These are phyloP conservation scores for Cebus imitator DNA, from an alignment of 2,113 vertebrate genomes.

Conservation along the genomic window DNA sequence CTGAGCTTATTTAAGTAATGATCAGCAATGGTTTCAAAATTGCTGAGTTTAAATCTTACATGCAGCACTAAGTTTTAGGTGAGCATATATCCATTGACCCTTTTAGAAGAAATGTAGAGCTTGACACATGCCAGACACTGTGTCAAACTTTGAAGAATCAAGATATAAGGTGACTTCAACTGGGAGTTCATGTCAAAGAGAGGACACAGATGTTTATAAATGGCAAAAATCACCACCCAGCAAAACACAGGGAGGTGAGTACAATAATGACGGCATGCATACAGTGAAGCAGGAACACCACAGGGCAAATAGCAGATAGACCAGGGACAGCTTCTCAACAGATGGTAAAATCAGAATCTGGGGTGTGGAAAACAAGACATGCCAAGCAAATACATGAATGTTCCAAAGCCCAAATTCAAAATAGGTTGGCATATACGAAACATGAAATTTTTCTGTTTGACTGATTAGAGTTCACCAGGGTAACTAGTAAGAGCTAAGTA, in stretches of 20 bases:
- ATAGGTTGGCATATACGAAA: neutral
- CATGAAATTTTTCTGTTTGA: neutral
- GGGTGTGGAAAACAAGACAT: neutral
- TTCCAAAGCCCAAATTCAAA: neutral
- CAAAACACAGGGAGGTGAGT: neutral
- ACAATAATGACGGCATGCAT: neutral
- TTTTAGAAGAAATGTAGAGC: neutral
- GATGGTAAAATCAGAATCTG: neutral
- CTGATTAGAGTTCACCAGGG: neutral
- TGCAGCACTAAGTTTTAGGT: neutral
- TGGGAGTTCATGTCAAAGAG: neutral
- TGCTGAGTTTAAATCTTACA: neutral
- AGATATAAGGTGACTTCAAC: neutral
- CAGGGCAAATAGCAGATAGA: neutral
- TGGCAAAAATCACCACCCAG: neutral
- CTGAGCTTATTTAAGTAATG: neutral
- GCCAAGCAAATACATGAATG: neutral
- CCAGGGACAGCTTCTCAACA: neutral
- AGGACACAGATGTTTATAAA: neutral
- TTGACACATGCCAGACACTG: neutral
- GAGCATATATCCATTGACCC: neutral
- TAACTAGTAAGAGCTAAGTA: neutral
- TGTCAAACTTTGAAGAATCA: neutral
- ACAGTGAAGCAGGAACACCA: neutral
- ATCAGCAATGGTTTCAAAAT: neutral